phyloP scores from a whole-genome alignment of 2,797 vertebrate species.

The Muscicapa comitata region DNA sequence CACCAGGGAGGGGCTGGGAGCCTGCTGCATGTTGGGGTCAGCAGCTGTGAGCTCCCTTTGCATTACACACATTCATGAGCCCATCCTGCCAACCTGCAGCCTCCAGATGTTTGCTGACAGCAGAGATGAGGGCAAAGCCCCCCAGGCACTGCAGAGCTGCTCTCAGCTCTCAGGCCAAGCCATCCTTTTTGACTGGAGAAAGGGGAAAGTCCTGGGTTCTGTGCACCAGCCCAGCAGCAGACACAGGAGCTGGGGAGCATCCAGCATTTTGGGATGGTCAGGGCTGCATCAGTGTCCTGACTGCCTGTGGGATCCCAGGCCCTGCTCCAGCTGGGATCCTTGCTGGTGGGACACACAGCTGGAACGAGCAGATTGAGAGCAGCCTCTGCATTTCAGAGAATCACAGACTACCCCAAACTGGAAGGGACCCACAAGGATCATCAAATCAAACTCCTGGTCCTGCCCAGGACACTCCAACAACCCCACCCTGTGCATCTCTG shows the following conservation, averaged over 20 bases:
- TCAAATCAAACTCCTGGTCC: not conserved
- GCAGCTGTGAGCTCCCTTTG: not conserved
- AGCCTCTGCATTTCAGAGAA: not conserved
- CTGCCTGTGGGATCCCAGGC: not conserved
- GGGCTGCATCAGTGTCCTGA: not conserved
- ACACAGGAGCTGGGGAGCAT: not conserved
- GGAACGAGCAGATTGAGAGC: accelerated
- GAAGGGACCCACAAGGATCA: not conserved
- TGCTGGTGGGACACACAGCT: accelerated
- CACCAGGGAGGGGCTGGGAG: not conserved
- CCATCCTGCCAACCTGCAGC: not conserved
- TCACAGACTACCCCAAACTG: not conserved
- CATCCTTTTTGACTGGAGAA: not conserved
- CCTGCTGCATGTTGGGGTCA: not conserved
- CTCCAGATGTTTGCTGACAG: not conserved
- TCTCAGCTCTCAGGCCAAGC: not conserved
- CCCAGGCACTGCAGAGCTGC: not conserved
- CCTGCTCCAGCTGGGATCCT: accelerated
- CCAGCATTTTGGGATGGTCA: not conserved
- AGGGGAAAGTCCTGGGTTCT: not conserved
- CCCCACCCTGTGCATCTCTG: not conserved
- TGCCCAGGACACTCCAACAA: not conserved
- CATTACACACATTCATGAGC: accelerated
- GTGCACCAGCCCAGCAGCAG: not conserved
- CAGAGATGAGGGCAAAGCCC: not conserved